Percentiles rank a stretch among this genome's conserved stretches.
These are phyloP conservation scores for Gobiocypris rarus DNA, from an alignment of 2,113 vertebrate genomes.

Conservation along the genomic window DNA sequence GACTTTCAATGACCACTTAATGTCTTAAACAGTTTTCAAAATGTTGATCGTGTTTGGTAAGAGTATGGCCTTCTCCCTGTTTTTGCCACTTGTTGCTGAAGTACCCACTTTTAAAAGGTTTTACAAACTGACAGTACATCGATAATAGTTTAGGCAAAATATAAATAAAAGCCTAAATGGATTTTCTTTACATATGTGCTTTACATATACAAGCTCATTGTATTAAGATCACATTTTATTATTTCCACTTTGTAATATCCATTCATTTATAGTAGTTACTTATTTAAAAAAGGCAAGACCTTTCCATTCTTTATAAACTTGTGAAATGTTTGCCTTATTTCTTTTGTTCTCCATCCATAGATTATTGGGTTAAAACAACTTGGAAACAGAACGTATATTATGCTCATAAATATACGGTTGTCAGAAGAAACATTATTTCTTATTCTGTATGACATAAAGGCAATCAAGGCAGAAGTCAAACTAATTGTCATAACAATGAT, in stretches of 20 bases:
- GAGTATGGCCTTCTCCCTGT: no score
- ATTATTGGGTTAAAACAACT: not conserved
- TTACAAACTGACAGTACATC: no score
- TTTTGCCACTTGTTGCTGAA: no score
- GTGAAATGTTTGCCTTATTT: not conserved
- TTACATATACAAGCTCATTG: not conserved
- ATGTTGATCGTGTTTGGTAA: no score
- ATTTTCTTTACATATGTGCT: not conserved
- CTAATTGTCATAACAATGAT: no score
- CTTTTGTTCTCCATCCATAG: constrained; percentile 1
- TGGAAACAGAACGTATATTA: constrained; percentile 49
- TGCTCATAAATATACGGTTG: not conserved
- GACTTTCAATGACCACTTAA: no score
- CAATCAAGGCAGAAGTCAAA: no score
- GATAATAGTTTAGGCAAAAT: no score
- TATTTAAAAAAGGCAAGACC: not conserved
- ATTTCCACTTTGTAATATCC: not conserved
- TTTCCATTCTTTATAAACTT: not conserved
- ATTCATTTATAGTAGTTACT: constrained; percentile 27
- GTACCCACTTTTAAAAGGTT: no score
- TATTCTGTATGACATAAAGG: not conserved
- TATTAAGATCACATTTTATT: not conserved
- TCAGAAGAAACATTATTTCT: not conserved
- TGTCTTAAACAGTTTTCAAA: no score
- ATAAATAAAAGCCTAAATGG: no score